phyloP scores from a whole-genome alignment of 2,797 vertebrate genomes.

The Falco peregrinus region DNA sequence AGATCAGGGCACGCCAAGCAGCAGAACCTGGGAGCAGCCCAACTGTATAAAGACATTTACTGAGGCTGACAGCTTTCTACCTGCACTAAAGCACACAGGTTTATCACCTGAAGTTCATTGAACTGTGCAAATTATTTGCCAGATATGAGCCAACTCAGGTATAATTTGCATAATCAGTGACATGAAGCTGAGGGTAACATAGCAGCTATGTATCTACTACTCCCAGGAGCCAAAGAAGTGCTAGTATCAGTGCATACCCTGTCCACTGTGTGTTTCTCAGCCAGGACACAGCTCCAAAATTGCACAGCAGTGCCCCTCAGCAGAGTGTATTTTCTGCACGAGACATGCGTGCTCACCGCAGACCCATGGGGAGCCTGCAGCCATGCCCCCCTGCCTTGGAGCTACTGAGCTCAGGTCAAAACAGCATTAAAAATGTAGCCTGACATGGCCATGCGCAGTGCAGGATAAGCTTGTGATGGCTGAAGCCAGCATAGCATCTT shows the following conservation, averaged over 20 bases:
- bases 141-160: background rate
- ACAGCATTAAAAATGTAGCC: background rate
- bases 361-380: background rate
- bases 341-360: background rate
- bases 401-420: background rate
- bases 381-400: background rate
- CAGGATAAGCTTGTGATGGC: background rate
- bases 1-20: background rate
- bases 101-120: background rate
- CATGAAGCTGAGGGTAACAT: background rate
- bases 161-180: background rate
- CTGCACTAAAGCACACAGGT: background rate
- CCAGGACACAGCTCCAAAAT: background rate
- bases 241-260: background rate
- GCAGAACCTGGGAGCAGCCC: background rate
- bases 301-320: background rate
- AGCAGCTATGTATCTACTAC: background rate
- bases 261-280: background rate
- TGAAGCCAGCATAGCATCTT: background rate
- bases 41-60: background rate
- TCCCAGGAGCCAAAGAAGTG: background rate
- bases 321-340: background rate
- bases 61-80: background rate
- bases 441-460: background rate
- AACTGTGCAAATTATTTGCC: background rate